Percentiles rank a stretch among this genome's conserved stretches.
Evolutionary conservation across 2,113 vertebrate species (phyloP).

Genomic region (Laticauda laticaudata): DNA sequence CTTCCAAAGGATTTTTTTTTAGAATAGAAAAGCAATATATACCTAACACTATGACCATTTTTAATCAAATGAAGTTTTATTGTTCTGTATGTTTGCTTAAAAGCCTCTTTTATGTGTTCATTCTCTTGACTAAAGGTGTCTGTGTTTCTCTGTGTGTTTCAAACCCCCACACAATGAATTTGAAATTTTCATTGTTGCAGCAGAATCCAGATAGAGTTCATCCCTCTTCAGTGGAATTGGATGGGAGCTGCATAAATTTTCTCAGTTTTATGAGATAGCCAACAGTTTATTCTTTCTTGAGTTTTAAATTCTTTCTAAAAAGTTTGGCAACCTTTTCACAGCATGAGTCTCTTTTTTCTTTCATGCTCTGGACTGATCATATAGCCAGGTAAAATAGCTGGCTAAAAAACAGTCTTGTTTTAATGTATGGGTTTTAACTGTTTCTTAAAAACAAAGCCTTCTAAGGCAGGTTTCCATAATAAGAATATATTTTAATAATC

Average conservation of each 20-base stretch:
- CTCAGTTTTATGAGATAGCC: not conserved
- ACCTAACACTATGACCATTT: not conserved
- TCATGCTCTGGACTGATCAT: not conserved
- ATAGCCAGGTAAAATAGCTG: not conserved
- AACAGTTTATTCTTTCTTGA: not conserved
- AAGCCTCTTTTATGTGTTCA: not conserved
- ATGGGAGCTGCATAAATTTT: not conserved
- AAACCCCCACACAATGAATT: not conserved
- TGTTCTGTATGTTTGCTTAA: not conserved
- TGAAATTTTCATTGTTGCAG: not conserved
- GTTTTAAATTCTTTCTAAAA: not conserved
- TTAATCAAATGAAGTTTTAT: conserved; percentile 3
- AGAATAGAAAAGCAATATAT: not conserved
- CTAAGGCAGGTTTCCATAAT: not conserved
- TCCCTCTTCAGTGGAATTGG: not conserved
- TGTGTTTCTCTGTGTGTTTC: not conserved
- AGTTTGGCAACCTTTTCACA: not conserved
- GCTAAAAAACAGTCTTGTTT: not conserved
- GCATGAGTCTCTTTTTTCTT: not conserved
- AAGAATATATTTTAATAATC: not conserved
- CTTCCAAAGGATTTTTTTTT: not conserved
- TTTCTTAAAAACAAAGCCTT: not conserved
- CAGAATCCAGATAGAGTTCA: not conserved
- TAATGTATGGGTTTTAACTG: not conserved
- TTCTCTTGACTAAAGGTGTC: not conserved